Conservation (phyloP, 35 echinoderm and acorn worm genomes). For the Diadema setosum region DNA sequence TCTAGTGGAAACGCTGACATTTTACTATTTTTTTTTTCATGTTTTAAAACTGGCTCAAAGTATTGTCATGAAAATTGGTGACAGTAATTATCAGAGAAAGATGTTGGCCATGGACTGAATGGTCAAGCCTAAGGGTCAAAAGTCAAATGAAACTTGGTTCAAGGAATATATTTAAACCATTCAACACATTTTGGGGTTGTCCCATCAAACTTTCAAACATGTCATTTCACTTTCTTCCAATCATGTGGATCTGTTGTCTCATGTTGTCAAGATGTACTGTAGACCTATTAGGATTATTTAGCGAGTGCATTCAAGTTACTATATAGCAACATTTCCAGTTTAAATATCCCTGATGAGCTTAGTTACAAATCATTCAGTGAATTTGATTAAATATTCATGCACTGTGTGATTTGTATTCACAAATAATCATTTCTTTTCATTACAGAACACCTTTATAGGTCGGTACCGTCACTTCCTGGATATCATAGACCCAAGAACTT, state of each 20-base stretch:
- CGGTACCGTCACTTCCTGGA: constrained; percentile 76
- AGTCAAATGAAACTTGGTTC: too few species aligned
- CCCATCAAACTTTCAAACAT: too few species aligned
- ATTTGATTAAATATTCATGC: not conserved
- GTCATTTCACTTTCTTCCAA: too few species aligned
- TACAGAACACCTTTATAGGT: constrained; percentile 53
- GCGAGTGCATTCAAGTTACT: not conserved
- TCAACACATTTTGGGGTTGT: too few species aligned
- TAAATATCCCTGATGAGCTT: not conserved
- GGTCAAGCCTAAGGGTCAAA: too few species aligned
- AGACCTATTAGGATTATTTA: not conserved
- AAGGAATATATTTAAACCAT: too few species aligned
- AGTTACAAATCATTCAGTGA: not conserved
- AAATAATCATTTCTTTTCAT: not conserved
- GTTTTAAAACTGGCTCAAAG: too few species aligned
- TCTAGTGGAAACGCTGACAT: too few species aligned
- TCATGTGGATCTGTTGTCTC: not conserved
- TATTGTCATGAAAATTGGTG: too few species aligned
- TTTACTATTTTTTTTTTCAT: too few species aligned
- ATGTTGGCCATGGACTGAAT: too few species aligned
- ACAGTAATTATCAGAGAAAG: too few species aligned
- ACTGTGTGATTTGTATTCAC: not conserved
- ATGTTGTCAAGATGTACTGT: not conserved
- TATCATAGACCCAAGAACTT: constrained; percentile 65
- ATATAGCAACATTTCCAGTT: not conserved